Evolutionary conservation across 1,140 invertebrate genomes (phyloP), one percentile per base, ranked within the genome.

Genomic region (Zaprionus ornatus): DNA sequence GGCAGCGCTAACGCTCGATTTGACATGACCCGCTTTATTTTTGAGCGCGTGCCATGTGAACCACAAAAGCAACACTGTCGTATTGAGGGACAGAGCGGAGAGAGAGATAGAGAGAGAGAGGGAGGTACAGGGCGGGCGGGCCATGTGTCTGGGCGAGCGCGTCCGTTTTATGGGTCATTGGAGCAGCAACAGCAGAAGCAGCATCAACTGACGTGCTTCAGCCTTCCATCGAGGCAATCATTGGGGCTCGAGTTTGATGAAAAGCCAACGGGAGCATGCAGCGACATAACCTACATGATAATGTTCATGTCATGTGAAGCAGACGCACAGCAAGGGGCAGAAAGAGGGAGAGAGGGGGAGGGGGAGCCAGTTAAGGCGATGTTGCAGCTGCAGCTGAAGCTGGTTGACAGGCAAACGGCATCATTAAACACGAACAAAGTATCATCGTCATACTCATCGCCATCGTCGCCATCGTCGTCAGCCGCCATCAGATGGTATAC

Each of bases 361-460:
- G 17, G 17, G 45, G 19, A 25, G 25, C 25, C 17, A 70, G 77
- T 70, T 76, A 45, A 82, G 82, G 67, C 68, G 74, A 57, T 61
- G 56, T n/a, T 60, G 42, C 13, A 55, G 52, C 32, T 62, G 57
- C 57, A 42, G 23, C 40, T 72, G 57, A 52, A 60, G 27, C 56
- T 35, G 29, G 68, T 67, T 82, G 82, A 86, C 75, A 79, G 71
- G 60, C 84, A 87, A 87, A 87, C 74, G 79, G 84, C 84, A 88
- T 88, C 84, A 88, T 88, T 88, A 90, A 88, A 88, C 85, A 88
- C 81, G 80, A 80, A 80, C 85, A 88, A 88, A 88, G 85, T 88
- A 68, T 80, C 83, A 74, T 80, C 79, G 63, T 83, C 82, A 64
- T 79, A 67, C 66, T 75, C 80, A 78, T 79, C 80, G 45, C 83